A percentile compares a stretch with the other conserved stretches of the same genome.
Conservation (phyloP, 2,797 vertebrate species). For the Hafferia zeledoni region DNA sequence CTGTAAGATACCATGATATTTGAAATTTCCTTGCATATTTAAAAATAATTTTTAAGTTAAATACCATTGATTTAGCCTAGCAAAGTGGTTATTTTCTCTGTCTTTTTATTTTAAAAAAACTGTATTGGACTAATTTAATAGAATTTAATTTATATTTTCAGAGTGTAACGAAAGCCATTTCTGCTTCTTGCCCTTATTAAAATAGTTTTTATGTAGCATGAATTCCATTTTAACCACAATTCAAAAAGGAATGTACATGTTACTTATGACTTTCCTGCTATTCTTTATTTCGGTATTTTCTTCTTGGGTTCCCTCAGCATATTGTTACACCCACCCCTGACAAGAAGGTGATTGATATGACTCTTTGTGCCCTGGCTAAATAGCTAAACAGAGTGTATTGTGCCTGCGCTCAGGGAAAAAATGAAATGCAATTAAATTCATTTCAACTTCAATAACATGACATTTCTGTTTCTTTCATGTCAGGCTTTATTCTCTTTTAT, state of each 20-base stretch:
- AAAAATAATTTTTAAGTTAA: neutral
- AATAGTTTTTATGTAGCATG: neutral
- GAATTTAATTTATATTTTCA: neutral
- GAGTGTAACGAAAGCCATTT: neutral
- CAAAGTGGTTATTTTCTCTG: neutral
- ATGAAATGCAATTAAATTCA: constrained; percentile 60
- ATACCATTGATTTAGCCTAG: neutral
- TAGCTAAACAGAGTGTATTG: constrained; percentile 33
- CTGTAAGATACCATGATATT: neutral
- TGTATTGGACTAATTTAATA: neutral
- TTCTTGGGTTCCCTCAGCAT: neutral
- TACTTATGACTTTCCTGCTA: neutral
- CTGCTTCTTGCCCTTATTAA: constrained; percentile 11
- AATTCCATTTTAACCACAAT: constrained; percentile 25
- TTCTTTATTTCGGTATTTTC: constrained; percentile 20
- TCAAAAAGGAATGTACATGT: neutral
- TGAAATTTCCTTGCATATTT: neutral
- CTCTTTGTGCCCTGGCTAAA: constrained; percentile 51
- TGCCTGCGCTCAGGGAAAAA: constrained; percentile 5
- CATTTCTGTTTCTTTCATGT: constrained; percentile 65
- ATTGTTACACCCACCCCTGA: neutral
- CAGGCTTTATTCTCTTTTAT: constrained; percentile 40
- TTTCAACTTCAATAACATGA: constrained; percentile 47
- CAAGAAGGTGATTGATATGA: constrained; percentile 49
- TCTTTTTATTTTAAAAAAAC: neutral